Base-by-base conservation (phyloP, 2,113 vertebrate genomes). In the Puma concolor region DNA sequence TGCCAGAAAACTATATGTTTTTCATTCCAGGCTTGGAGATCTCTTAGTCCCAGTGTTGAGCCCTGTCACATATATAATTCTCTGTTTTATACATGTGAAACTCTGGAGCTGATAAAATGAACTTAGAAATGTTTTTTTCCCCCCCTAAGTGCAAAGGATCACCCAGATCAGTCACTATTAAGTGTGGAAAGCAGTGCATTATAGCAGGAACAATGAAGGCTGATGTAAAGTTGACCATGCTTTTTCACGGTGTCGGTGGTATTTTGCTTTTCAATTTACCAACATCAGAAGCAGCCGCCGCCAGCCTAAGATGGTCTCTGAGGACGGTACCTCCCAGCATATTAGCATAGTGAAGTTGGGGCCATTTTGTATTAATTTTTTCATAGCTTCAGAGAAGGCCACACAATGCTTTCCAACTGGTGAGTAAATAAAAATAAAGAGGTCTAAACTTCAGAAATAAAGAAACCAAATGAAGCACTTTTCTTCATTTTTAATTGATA, bases 1-100 rank as follows among this genome's bases (percentile, higher is more conserved):
- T 97, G 96, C 97, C 92, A 95, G 93, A 80, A 94, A 91, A 95
- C 92, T 96, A 17, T 97, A 80, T 94, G 52, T 60, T 96, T 97
- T 96, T 88, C 54, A 80, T 91, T 93, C 82, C 88, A 87, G 91
- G 89, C 57, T 94, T 80, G 69, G 96, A 79, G 81, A 91, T 76
- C 60, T 95, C 91, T 44, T 5, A 41, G 36, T 93, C 88, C 84
- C 87, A 77, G 74, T 31, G 25, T 79, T 74, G 31, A 92, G 94
- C 38, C 38, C 44, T 92, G 76, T 79, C 71, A 74, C 23, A 21
- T 82, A 36, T 52, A 74, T 67, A 92, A 96, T 94, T 96, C 95
- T 96, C 74, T 94, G 67, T 87, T 93, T 95, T 67, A 87, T 38
- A 76, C 23, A 52, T 5, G 0, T 66, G 90, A 79, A 94, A 96